Base-by-base conservation (phyloP, 1,140 invertebrate species). In the Dreissena rostriformis region DNA sequence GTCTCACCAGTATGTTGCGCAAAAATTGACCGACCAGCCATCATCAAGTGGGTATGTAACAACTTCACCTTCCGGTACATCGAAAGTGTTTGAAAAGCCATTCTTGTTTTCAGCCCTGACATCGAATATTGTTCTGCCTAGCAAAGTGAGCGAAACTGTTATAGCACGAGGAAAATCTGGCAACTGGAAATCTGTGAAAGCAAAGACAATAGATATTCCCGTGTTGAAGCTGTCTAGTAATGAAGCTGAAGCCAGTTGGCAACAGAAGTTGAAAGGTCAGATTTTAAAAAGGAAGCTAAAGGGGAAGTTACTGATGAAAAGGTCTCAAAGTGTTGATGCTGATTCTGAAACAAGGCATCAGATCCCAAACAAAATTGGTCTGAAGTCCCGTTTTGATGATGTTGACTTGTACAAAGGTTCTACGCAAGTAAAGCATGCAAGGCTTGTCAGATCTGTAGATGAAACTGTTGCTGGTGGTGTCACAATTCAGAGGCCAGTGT, bases 271-370 rank as follows among this genome's bases (percentile, higher is more conserved):
- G 57, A 84, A 84, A 84, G 82, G 82, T 71, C 82, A 84, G 52
- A 84, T 84, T 61, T 67, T 86, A 26, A 89, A 87, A 68, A 49
- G 87, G 81, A 82, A 84, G 70, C 84, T 92, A 67, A 92, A 92
- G 67, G 89, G 89, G 26, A 90, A 88, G 71, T 85, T 92, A 24
- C 71, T 93, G 55, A 86, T 92, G 91, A 91, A 90, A 55, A 78
- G 91, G n/a, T 93, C 92, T 5, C 82, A 92, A 73, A 93, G 91
- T 87, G 82, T 89, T 8, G 90, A 92, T 82, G 79, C 14, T 63
- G 19, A 68, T 39, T 11, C 4, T 67, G 61, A 28, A 26, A 84
- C 70, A 39, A 39, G 7, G 22, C 15, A 63, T 53, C 17, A 26
- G 6, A 22, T 75, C 19, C 29, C 66, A 15, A 66, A 73, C 19